Percentiles rank a stretch among this genome's conserved stretches.
These are phyloP conservation scores for Lethenteron reissneri DNA, from an alignment of 2,113 vertebrate genomes.

Conservation along the genomic window DNA sequence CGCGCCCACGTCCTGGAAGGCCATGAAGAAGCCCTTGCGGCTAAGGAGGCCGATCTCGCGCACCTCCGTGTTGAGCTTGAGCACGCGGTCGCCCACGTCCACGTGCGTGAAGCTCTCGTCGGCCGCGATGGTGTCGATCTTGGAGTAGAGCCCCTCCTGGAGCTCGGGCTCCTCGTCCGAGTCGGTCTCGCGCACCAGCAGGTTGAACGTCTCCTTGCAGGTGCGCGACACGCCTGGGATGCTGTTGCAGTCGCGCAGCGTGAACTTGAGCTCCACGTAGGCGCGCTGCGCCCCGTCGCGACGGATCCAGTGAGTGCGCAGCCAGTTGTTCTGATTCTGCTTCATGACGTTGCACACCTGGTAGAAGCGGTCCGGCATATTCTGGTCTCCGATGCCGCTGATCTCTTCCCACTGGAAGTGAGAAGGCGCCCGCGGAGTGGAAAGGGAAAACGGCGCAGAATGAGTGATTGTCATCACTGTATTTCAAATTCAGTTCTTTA, in stretches of 20 bases:
- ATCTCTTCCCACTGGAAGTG: conserved; percentile 72
- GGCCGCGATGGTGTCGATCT: conserved; percentile 81
- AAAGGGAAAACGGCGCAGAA: too few species aligned
- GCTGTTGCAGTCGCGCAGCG: conserved; percentile 79
- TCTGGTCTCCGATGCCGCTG: conserved; percentile 89
- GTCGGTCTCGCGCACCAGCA: conserved; percentile 77
- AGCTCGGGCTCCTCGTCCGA: conserved; percentile 47
- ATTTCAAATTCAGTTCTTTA: too few species aligned
- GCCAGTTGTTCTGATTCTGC: conserved; percentile 94
- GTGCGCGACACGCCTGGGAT: conserved; percentile 81
- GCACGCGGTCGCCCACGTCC: conserved; percentile 63
- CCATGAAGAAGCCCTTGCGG: conserved; percentile 70
- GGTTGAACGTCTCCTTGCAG: conserved; percentile 96
- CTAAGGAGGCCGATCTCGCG: conserved; percentile 55
- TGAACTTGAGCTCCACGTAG: conserved; percentile 87
- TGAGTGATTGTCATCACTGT: too few species aligned
- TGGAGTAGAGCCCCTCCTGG: conserved; percentile 63
- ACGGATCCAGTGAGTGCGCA: conserved; percentile 64
- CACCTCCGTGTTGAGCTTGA: conserved; percentile 83
- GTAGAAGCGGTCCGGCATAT: conserved; percentile 82
- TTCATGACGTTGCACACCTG: conserved; percentile 96
- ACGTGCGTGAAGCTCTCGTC: conserved; percentile 88
- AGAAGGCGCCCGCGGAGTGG: neutral
- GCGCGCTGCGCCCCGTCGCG: conserved; percentile 54
- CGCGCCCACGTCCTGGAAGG: conserved; percentile 86